Evolutionary conservation across 2,888 invertebrate genomes (phyloP), one percentile per base, ranked within the genome.

Genomic region (Scrobipalpa costella): DNA sequence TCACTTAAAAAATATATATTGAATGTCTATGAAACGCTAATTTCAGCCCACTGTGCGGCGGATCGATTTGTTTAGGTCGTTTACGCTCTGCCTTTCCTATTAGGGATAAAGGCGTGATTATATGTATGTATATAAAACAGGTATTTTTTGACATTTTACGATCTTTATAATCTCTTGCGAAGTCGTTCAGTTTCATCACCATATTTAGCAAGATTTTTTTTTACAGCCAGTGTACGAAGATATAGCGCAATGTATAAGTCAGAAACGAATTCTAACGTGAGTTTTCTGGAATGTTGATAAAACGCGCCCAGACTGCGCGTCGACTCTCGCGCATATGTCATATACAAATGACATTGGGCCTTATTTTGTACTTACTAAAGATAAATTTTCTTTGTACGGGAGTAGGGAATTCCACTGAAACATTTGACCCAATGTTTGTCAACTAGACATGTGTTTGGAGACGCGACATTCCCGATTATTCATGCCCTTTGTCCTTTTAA

Each of bases 401-500:
- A 11, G 40, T 27, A 21, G 59, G 47, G 59, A 59, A 47, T 59
- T 59, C 59, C 59, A 40, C 44, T 27, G 47, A 58, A 62, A 38
- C 57, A 62, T 55, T 57, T 62, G 62, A 44, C 40, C 15, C 40
- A 62, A 57, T 57, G 62, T 62, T 62, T 62, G 57, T 17, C 8
- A 21, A 27, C 21, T 21, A 9, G 33, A 21, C 58, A 58, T 58
- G 58, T 40, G 58, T 40, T 36, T 40, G n/a, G 8, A 38, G n/a
- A 59, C 44, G 15, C 5, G 44, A 33, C 59, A 44, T 59, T 59
- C 59, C 27, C 33, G 44, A 59, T 59, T 59, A 27, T 44, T 19
- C 38, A 19, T 13, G 57, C 57, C 57, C 36, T 40, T 58, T 8
- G 38, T 7, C 17, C 8, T 57, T 15, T 38, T 13, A 55, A 38